A percentile compares a stretch with the other conserved stretches of the same genome.
phyloP scores from a whole-genome alignment of 2,113 vertebrate genomes.

The Epinephelus fuscoguttatus region DNA sequence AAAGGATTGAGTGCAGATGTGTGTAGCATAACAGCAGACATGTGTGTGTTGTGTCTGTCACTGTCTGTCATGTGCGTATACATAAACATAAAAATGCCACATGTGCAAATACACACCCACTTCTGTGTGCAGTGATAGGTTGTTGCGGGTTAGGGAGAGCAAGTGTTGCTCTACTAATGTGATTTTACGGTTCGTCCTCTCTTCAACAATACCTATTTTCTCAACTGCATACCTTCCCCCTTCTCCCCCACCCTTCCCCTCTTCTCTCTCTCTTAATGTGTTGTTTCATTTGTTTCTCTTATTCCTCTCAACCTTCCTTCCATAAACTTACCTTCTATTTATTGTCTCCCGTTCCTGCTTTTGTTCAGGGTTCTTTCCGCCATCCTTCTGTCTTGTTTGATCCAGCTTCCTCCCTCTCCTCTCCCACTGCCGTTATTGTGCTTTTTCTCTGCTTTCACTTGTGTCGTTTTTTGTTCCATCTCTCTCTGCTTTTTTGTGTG shows the following conservation, averaged over 20 bases:
- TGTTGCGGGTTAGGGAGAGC: constrained; percentile 12
- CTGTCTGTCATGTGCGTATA: not conserved
- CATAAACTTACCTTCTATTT: not conserved
- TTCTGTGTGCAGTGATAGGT: not conserved
- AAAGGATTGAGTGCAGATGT: not conserved
- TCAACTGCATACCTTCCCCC: constrained; percentile 2
- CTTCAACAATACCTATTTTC: constrained; percentile 42
- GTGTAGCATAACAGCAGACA: not conserved
- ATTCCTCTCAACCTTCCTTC: not conserved
- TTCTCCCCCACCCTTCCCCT: not conserved
- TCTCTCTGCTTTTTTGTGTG: not conserved
- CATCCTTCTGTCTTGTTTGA: not conserved
- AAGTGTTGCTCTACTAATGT: constrained; percentile 42
- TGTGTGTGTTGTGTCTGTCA: not conserved
- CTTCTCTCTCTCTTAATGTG: not conserved
- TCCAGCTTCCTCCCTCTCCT: constrained; percentile 2
- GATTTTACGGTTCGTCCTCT: constrained; percentile 50
- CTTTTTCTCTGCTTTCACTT: not conserved
- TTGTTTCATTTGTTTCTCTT: not conserved
- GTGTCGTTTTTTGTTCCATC: not conserved
- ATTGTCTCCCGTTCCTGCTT: not conserved
- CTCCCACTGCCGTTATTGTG: not conserved
- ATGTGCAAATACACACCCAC: not conserved
- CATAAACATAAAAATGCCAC: not conserved
- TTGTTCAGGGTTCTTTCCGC: constrained; percentile 9